These are phyloP conservation scores for Mormyrops attenuatus DNA, from an alignment of 2,797 vertebrate species.

Conservation along the genomic window DNA sequence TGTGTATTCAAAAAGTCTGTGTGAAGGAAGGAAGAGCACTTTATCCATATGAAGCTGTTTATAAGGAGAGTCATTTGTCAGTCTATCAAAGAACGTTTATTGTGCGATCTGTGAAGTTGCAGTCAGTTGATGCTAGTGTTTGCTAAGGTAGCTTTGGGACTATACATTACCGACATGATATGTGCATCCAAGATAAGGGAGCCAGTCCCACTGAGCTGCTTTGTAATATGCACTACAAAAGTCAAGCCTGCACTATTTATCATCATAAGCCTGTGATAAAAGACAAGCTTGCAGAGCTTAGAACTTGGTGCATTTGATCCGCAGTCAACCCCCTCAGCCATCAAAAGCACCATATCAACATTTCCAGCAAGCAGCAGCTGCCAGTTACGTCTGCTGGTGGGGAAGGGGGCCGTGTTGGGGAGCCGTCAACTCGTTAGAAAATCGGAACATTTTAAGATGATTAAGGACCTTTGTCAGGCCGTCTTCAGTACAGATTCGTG, in stretches of 20 bases:
- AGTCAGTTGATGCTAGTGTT: neutral
- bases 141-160: neutral
- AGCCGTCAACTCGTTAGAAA: neutral
- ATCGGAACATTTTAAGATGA: neutral
- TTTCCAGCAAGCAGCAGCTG: neutral
- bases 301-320: neutral
- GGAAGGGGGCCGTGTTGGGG: neutral
- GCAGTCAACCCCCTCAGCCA: neutral
- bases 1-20: neutral
- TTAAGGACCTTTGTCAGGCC: neutral
- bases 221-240: slow-evolving; percentile 22
- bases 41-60: neutral
- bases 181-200: neutral
- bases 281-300: slow-evolving; percentile 1
- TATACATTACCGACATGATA: slow-evolving; percentile 13
- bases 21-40: neutral
- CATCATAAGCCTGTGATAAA: slow-evolving; percentile 15
- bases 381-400: neutral
- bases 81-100: neutral
- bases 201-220: neutral
- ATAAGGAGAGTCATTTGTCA: neutral
- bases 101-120: neutral
- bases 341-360: neutral
- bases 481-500: neutral
- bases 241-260: slow-evolving; percentile 18